Base-by-base conservation (phyloP, 2,797 vertebrate species). In the Myiothlypis chrysogaster region DNA sequence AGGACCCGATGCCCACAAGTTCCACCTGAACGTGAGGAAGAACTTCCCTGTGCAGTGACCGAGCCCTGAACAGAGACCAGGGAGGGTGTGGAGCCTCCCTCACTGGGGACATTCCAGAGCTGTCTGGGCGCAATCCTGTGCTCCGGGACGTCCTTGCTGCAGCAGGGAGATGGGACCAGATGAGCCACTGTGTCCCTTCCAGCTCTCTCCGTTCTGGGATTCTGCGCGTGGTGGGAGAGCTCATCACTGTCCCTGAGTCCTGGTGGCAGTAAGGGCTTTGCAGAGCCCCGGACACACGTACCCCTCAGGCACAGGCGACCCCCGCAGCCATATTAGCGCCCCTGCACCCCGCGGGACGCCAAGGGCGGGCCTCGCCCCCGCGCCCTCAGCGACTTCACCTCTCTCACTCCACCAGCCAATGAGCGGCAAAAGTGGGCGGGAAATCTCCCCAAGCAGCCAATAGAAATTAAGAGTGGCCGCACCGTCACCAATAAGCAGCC, bases 381-480 rank as follows among this genome's bases (percentile, higher is more conserved):
- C 6, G 1, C 20, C 8, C 24, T 27, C 8, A 1, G 19, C 4
- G 3, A 3, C 34, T 18, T 4, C 79, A 5, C 44, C 83, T 0
- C 12, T 49, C 24, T 5, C 61, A 2, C 15, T 0, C 5, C 5
- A 0, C 4, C 18, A 5, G 1, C 96, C 90, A 95, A 89, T 92
- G 14, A 91, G 13, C 16, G 12, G 1, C 39, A n/a, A 66, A 39
- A 0, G 0, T 0, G 3, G 7, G n/a, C 12, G 10, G 16, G 23
- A 2, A 11, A 17, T 12, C 0, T 1, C 6, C 3, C 4, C 4
- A 0, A 0, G 0, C 1, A 84, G 20, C 92, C 90, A 95, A 61
- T 95, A 1, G 16, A 1, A 1, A 49, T 17, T 7, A 43, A 63
- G 10, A 1, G 0, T 0, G 1, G 3, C 1, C 1, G 1, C 0